phyloP scores from a whole-genome alignment of 2,113 vertebrate genomes.

The Dasyurus viverrinus region DNA sequence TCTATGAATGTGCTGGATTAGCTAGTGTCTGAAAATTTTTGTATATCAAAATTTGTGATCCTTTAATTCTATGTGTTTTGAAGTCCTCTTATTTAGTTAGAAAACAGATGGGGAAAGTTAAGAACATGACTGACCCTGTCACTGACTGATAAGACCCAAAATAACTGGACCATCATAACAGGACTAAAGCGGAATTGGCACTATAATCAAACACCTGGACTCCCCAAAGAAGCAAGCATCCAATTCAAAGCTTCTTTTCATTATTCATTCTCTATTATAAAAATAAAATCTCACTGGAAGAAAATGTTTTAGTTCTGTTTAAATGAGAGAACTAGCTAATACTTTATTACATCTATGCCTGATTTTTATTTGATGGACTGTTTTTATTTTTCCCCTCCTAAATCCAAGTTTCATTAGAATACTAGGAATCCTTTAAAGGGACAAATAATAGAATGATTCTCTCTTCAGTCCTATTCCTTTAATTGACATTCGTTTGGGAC shows the following conservation, averaged over 20 bases:
- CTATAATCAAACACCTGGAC: background rate
- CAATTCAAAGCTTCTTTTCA: background rate
- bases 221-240: background rate
- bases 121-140: background rate
- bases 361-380: slow-evolving; percentile 69
- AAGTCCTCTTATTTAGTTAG: background rate
- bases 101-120: background rate
- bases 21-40: background rate
- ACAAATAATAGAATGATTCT: background rate
- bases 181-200: background rate
- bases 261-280: slow-evolving; percentile 39
- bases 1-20: background rate
- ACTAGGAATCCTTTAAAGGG: slow-evolving; percentile 53
- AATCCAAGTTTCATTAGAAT: slow-evolving; percentile 66
- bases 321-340: slow-evolving; percentile 68
- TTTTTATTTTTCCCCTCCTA: background rate
- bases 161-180: background rate
- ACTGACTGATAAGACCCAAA: background rate
- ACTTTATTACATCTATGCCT: slow-evolving; percentile 59
- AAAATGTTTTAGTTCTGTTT: slow-evolving; percentile 69
- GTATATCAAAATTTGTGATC: background rate
- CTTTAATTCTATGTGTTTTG: background rate
- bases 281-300: slow-evolving; percentile 60
- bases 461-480: slow-evolving; percentile 48
- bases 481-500: slow-evolving; percentile 52